Evolutionary conservation across 2,888 invertebrate genomes (phyloP).

Genomic region (Parapristionchus giblindavisi): DNA sequence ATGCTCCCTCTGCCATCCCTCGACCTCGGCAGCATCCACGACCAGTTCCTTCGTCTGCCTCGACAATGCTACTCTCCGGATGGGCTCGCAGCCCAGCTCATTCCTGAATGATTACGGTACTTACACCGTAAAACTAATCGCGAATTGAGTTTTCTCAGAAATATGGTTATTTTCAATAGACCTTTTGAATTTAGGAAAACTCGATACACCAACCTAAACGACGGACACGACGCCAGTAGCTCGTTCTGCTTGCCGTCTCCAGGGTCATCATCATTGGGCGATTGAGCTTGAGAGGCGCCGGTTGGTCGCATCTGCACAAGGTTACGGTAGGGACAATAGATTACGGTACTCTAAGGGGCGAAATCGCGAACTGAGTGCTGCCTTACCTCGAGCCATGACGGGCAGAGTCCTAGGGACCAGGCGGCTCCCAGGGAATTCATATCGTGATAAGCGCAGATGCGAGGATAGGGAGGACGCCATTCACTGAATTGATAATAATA

Average conservation of each 20-base stretch:
- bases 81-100: constrained; percentile 68
- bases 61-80: constrained; percentile 62
- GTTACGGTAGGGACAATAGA: not conserved
- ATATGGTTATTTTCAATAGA: not conserved
- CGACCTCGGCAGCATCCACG: constrained; percentile 52
- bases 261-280: constrained; percentile 65
- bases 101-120: constrained; percentile 49
- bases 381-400: constrained; percentile 40
- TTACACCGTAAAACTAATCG: not conserved
- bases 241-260: constrained; percentile 68
- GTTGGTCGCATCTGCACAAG: constrained; percentile 27
- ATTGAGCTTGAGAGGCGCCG: constrained; percentile 59
- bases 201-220: constrained; percentile 54
- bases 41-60: constrained; percentile 54
- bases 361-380: not conserved
- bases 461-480: constrained; percentile 67
- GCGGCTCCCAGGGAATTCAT: constrained; percentile 65
- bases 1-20: constrained; percentile 56
- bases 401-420: constrained; percentile 61
- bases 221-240: constrained; percentile 66
- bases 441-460: constrained; percentile 66
- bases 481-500: constrained; percentile 50
- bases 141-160: not conserved
- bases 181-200: not conserved
- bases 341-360: not conserved